Conservation (phyloP, 2,113 vertebrate genomes). For the Paralichthys olivaceus region DNA sequence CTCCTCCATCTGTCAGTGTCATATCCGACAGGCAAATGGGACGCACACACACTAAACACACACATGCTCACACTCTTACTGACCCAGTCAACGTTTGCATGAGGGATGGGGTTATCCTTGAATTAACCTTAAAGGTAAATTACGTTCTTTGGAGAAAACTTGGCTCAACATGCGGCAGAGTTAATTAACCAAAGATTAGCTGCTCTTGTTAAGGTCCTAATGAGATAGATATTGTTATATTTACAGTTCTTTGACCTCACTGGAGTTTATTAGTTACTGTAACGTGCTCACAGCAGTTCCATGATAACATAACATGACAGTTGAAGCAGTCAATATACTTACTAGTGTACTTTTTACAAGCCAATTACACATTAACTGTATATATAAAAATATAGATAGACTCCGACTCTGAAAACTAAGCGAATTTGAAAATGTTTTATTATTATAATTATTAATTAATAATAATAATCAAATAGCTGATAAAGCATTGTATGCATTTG, state of each 20-base stretch:
- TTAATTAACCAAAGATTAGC: conserved; percentile 34
- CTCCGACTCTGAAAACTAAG: neutral
- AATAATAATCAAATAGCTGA: too few species aligned
- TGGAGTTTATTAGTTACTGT: neutral
- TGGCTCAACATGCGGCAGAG: conserved; percentile 7
- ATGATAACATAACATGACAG: neutral
- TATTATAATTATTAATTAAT: neutral
- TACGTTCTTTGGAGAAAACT: conserved; percentile 28
- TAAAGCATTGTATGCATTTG: too few species aligned
- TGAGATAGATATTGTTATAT: neutral
- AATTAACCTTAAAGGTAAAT: conserved; percentile 35
- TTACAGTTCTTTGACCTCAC: neutral
- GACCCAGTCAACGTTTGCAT: conserved; percentile 39
- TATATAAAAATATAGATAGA: too few species aligned
- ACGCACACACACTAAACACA: conserved; percentile 41
- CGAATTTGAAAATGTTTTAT: neutral
- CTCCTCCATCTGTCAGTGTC: conserved; percentile 84
- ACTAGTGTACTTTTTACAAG: neutral
- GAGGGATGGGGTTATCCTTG: conserved; percentile 41
- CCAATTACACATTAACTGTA: neutral
- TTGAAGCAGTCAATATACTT: neutral
- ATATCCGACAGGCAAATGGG: conserved; percentile 62
- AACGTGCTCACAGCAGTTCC: neutral
- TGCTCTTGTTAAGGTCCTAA: neutral
- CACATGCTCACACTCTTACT: conserved; percentile 22